Evolutionary conservation across 1,140 invertebrate species (phyloP).

Genomic region (Bombyx mori): ASM3026992v2 NC_085130.1:4794501-4795000

Average conservation of each 20-base stretch:
- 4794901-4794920: no score
- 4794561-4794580: constrained; percentile 55
- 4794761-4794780: no score
- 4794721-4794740: no score
- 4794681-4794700: background rate
- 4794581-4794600: constrained; percentile 60
- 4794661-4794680: background rate
- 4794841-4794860: background rate
- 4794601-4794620: constrained; percentile 59
- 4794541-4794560: constrained; percentile 58
- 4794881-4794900: background rate
- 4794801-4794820: no score
- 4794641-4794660: background rate
- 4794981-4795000: background rate
- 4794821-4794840: no score
- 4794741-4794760: no score
- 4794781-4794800: no score
- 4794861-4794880: background rate
- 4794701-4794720: no score
- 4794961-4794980: no score
- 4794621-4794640: constrained; percentile 45
- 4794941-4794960: no score
- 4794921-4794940: no score
- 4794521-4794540: constrained; percentile 54
- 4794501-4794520: no score